Base-by-base conservation (phyloP, 2,888 invertebrate species). In the Lordiphosa andalusiaca region DNA sequence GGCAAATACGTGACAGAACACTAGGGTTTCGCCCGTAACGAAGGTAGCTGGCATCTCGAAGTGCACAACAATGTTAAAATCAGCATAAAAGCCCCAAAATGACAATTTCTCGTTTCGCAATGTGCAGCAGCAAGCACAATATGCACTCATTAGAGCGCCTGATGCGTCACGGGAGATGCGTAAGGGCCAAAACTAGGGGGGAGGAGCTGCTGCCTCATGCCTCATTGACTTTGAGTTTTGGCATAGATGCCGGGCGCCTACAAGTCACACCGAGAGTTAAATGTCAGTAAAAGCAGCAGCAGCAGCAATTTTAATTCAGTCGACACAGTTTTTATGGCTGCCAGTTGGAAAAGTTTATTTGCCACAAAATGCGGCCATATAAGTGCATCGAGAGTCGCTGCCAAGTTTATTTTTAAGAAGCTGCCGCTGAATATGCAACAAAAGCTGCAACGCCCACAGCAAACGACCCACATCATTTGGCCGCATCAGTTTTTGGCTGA, bases 401-500 rank as follows among this genome's bases (percentile, higher is more conserved):
- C 77, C 80, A 78, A 78, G 71, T 80, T 82, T 72, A 64, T 72
- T 71, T 57, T 64, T 62, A 46, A 41, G 49, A 56, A 67, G 66
- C 56, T 60, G 65, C 25, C 42, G 58, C 25, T 83, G 76, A 83
- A 80, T 76, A 76, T 80, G 76, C 78, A 82, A 82, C 84, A 69
- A 84, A 73, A 84, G 82, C 77, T 73, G 67, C 64, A 62, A 66
- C 73, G 56, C 68, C 63, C 59, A 71, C 62, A 56, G 40, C 49
- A 54, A 59, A 63, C 84, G 56, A 56, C 84, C 84, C 83, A 82
- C 83, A 84, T 82, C 84, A 67, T 84, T 80, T 80, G 65, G 71
- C 64, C 58, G 64, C 64, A 33, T 44, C 33, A 63, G 60, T 74
- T 83, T 82, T 78, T 68, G 80, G 82, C 77, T 83, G 83, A 61